These are phyloP conservation scores for Patella ulyssiponensis DNA, from an alignment of 2,888 invertebrate genomes.

Conservation along the genomic window DNA sequence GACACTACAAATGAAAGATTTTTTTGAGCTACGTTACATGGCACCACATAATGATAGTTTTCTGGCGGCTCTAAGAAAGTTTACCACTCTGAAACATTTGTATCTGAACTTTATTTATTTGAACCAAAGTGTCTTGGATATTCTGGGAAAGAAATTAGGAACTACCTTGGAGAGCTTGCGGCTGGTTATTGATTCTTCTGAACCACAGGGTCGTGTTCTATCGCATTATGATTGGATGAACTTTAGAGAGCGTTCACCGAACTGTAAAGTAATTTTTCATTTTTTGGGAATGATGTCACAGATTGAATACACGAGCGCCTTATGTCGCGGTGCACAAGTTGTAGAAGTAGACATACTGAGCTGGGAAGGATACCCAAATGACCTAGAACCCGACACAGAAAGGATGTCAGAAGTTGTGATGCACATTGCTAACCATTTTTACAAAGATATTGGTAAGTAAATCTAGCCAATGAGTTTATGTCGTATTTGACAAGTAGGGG, in stretches of 20 bases:
- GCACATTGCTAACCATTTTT: constrained; percentile 11
- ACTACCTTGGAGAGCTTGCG: constrained; percentile 8
- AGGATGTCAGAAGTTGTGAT: constrained; percentile 22
- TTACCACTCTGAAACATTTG: constrained; percentile 12
- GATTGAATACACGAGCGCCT: constrained; percentile 17
- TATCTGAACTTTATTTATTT: constrained; percentile 22
- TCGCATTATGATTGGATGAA: constrained; percentile 15
- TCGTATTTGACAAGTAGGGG: too few species aligned
- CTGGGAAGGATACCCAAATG: constrained; percentile 23
- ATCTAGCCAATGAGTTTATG: too few species aligned
- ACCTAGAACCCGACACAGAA: constrained; percentile 17
- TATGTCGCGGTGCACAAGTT: constrained; percentile 14
- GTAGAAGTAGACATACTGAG: constrained; percentile 20
- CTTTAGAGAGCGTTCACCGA: constrained; percentile 10
- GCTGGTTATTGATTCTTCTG: constrained; percentile 20
- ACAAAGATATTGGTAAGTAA: constrained; percentile 11
- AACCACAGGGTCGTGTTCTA: constrained; percentile 11
- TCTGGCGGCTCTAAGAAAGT: constrained; percentile 10
- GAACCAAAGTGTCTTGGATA: constrained; percentile 5
- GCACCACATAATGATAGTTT: constrained; percentile 10
- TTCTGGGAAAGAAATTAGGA: constrained; percentile 1
- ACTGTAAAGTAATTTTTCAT: constrained; percentile 17
- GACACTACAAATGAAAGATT: constrained; percentile 18
- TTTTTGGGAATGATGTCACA: constrained; percentile 21
- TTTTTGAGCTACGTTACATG: constrained; percentile 15